These are phyloP conservation scores for Platysteira castanea DNA, from an alignment of 2,113 vertebrate genomes.

Conservation along the genomic window DNA sequence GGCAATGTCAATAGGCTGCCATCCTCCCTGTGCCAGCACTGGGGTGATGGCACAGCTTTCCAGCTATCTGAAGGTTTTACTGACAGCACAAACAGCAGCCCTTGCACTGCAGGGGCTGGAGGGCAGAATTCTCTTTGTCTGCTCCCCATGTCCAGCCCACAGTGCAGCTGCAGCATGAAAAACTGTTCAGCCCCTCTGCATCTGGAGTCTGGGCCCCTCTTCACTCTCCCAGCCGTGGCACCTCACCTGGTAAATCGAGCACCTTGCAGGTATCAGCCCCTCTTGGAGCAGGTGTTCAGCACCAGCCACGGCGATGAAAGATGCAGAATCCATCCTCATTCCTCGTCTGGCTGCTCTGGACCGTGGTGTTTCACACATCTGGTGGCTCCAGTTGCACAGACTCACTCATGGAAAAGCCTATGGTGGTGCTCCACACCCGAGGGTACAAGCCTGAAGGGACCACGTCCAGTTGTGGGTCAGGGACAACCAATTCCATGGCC, in stretches of 20 bases:
- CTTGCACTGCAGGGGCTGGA: background rate
- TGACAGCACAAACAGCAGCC: background rate
- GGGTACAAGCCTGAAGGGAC: background rate
- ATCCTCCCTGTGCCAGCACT: background rate
- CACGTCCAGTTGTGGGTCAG: background rate
- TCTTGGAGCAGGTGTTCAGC: background rate
- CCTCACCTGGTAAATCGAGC: background rate
- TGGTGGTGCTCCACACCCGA: fast-evolving
- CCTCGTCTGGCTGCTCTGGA: background rate
- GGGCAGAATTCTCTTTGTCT: background rate
- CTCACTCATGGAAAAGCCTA: background rate
- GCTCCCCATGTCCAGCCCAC: background rate
- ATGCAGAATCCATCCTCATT: background rate
- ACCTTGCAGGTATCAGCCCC: background rate
- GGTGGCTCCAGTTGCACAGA: background rate
- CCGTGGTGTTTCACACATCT: background rate
- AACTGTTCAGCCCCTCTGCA: background rate
- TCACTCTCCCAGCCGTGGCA: background rate
- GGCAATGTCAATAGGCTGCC: background rate
- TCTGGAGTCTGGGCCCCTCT: background rate
- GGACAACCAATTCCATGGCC: background rate
- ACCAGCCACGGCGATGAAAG: fast-evolving
- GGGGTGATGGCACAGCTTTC: background rate
- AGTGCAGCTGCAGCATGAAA: background rate
- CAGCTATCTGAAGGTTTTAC: background rate